Evolutionary conservation across 2,113 vertebrate species (phyloP).

Genomic region (Urocitellus parryii): DNA sequence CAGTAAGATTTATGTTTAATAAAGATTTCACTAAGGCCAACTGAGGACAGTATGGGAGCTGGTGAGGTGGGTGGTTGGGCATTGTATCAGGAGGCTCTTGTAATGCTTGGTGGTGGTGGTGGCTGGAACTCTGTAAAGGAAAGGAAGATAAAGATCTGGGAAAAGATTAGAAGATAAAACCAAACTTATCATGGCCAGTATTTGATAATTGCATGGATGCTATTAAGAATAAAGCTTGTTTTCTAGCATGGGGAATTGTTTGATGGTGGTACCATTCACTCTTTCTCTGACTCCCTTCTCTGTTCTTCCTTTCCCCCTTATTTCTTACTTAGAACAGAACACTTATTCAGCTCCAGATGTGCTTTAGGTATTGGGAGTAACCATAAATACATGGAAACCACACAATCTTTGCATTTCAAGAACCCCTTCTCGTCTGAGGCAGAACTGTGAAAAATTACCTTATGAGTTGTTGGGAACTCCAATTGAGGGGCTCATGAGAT

Average conservation of each 20-base stretch:
- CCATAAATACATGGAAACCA: background rate
- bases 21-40: background rate
- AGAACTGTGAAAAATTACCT: background rate
- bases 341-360: background rate
- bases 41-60: background rate
- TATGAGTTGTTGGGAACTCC: background rate
- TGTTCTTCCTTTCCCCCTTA: background rate
- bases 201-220: background rate
- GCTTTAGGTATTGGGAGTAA: background rate
- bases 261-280: background rate
- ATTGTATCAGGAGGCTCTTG: background rate
- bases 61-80: background rate
- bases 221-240: background rate
- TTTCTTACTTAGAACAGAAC: background rate
- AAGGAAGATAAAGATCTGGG: background rate
- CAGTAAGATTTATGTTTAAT: background rate
- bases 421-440: background rate
- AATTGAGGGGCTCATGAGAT: background rate
- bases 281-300: background rate
- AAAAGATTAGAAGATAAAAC: background rate
- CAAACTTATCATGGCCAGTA: background rate
- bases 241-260: background rate
- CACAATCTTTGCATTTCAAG: too few relatives aligned
- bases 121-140: background rate
- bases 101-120: too few relatives aligned